These are phyloP conservation scores for Hetaerina americana DNA, from an alignment of 1,140 invertebrate species.

Conservation along the genomic window DNA sequence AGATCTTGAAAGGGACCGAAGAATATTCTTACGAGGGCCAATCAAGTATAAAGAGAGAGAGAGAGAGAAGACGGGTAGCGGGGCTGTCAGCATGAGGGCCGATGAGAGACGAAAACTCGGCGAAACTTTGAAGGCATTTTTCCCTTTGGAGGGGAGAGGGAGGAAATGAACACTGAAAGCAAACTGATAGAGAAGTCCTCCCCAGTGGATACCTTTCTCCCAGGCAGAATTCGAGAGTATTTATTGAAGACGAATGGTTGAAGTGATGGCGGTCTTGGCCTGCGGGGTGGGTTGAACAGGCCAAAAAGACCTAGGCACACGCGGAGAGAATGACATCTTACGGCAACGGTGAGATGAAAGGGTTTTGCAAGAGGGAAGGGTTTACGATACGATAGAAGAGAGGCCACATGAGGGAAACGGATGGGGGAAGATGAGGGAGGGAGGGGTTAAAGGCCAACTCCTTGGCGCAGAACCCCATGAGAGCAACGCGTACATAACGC, in stretches of 20 bases:
- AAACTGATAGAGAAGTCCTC: background rate
- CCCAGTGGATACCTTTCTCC: background rate
- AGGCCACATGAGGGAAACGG: background rate
- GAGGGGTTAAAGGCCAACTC: background rate
- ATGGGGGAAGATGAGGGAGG: background rate
- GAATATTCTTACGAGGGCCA: too few species aligned
- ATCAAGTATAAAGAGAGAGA: constrained; percentile 9
- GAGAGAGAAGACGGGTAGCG: constrained; percentile 17
- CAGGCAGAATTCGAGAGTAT: background rate
- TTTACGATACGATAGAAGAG: too few species aligned
- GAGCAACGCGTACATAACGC: background rate
- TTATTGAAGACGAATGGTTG: background rate
- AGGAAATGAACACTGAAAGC: background rate
- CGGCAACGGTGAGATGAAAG: too few species aligned
- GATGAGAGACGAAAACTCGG: too few species aligned
- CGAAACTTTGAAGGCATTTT: background rate
- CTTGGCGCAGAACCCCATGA: background rate
- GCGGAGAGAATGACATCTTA: too few species aligned
- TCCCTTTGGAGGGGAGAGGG: background rate
- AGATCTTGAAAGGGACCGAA: background rate
- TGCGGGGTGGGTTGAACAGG: too few species aligned
- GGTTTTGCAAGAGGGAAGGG: too few species aligned
- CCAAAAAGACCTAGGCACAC: too few species aligned
- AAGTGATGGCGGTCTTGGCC: background rate
- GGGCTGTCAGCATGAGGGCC: too few species aligned